These are phyloP conservation scores for Triplophysa tibetana DNA, from an alignment of 2,113 vertebrate genomes.

Conservation along the genomic window DNA sequence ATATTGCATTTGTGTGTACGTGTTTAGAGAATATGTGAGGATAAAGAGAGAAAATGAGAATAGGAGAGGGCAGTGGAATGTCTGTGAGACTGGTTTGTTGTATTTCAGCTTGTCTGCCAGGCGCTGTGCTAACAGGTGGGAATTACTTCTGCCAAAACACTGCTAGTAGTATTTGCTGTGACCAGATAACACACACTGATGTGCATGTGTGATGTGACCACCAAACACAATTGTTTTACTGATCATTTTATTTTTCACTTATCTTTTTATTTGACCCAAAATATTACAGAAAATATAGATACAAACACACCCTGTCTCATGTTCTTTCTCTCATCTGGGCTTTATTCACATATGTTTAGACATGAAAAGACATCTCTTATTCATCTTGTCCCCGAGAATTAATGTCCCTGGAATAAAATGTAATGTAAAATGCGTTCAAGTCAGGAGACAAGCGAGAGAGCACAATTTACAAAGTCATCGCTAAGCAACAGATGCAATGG, in stretches of 20 bases:
- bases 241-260: background rate
- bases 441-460: constrained; percentile 12
- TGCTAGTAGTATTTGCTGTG: constrained; percentile 39
- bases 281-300: background rate
- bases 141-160: constrained; percentile 34
- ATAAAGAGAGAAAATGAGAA: background rate
- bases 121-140: constrained; percentile 14
- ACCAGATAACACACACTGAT: constrained; percentile 35
- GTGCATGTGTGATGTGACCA: background rate
- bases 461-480: constrained; percentile 40
- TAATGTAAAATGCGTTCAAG: background rate
- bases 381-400: constrained; percentile 16
- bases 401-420: constrained; percentile 19
- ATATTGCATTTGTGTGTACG: too few species aligned
- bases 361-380: background rate
- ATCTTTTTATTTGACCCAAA: background rate
- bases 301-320: background rate
- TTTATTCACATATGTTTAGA: background rate
- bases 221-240: background rate
- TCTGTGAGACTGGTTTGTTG: constrained; percentile 23
- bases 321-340: background rate
- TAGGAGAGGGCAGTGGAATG: constrained; percentile 26
- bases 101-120: constrained; percentile 28
- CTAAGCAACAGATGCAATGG: constrained; percentile 51
- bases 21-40: constrained; percentile 4